phyloP scores from a whole-genome alignment of 2,888 invertebrate genomes.

The Drosophila meridiana region DNA sequence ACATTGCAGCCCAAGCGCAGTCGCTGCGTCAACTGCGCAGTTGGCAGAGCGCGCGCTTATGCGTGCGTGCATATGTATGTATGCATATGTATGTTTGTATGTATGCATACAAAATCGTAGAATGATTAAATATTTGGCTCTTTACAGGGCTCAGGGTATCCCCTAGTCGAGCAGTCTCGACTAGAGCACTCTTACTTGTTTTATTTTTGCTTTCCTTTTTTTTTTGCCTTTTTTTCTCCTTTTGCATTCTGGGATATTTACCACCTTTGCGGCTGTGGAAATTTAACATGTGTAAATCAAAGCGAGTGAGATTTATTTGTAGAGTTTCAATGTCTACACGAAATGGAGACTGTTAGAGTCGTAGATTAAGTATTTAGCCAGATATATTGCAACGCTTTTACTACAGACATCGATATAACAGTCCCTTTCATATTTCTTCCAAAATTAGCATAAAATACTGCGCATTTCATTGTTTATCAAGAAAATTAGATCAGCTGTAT shows the following conservation, averaged over 20 bases:
- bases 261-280: conserved; percentile 45
- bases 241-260: conserved; percentile 46
- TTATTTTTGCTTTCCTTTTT: conserved; percentile 61
- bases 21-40: too few species aligned
- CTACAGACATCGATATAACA: neutral
- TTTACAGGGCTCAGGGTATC: too few species aligned
- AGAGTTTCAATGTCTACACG: neutral
- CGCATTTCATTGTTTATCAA: conserved; percentile 8
- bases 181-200: too few species aligned
- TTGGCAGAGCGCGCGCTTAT: too few species aligned
- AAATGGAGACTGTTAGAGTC: neutral
- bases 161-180: too few species aligned
- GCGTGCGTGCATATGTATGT: too few species aligned
- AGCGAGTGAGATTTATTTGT: neutral
- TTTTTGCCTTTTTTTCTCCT: conserved; percentile 10
- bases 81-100: too few species aligned
- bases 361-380: neutral
- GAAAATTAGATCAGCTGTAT: conserved; percentile 49
- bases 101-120: too few species aligned
- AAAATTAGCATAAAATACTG: conserved; percentile 6
- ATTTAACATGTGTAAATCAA: conserved; percentile 34
- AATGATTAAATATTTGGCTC: too few species aligned
- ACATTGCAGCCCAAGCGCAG: too few species aligned
- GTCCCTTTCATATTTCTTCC: too few species aligned
- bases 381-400: neutral